Evolutionary conservation across 2,113 vertebrate species (phyloP).

Genomic region (Vidua macroura): DNA sequence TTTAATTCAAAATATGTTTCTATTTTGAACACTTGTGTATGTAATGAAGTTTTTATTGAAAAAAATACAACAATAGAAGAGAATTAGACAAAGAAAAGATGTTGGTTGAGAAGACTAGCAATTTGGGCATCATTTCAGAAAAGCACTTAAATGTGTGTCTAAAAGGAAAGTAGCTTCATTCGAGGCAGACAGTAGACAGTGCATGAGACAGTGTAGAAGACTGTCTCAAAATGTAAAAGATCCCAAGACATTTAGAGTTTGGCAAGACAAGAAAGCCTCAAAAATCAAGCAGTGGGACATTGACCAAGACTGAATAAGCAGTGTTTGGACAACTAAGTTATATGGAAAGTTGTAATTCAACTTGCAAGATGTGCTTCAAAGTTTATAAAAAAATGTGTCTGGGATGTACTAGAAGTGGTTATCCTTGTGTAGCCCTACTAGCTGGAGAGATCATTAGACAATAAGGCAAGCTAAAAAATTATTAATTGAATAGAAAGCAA

Average conservation of each 20-base stretch:
- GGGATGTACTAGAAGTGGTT: background rate
- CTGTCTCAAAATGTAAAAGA: slow-evolving; percentile 28
- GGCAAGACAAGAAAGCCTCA: slow-evolving; percentile 7
- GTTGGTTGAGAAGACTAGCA: background rate
- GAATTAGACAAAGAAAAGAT: background rate
- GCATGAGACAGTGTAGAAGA: slow-evolving; percentile 5
- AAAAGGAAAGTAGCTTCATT: slow-evolving; percentile 4
- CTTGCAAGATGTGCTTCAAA: background rate
- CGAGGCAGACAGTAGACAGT: slow-evolving; percentile 21
- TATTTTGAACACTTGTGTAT: background rate
- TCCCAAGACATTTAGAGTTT: slow-evolving; percentile 32
- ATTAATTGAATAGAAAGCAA: background rate
- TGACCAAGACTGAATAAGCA: background rate
- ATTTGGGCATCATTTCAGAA: slow-evolving; percentile 58
- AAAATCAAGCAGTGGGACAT: background rate
- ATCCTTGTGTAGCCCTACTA: background rate
- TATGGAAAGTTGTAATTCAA: background rate
- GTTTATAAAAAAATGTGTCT: background rate
- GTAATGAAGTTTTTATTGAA: background rate
- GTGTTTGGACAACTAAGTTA: background rate
- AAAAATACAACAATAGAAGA: background rate
- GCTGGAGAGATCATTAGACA: background rate
- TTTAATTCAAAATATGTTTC: background rate
- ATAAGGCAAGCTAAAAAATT: background rate
- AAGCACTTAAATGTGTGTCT: slow-evolving; percentile 40